phyloP scores from a whole-genome alignment of 2,888 invertebrate species.

The Nysson spinosus region DNA sequence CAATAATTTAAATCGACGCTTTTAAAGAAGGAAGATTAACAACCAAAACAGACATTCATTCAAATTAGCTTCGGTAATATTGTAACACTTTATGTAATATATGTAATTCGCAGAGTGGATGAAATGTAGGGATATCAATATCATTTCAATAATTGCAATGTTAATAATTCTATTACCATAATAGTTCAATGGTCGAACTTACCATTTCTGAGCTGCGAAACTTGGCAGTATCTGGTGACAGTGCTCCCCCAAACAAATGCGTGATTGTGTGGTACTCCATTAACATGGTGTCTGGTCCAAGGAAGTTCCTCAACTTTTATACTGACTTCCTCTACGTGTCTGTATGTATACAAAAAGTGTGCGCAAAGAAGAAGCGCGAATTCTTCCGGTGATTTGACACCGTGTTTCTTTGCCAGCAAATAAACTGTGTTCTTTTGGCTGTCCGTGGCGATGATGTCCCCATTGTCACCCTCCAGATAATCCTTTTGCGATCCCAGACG shows the following conservation, averaged over 20 bases:
- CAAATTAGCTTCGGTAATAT: no score
- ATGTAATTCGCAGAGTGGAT: no score
- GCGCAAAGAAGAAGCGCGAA: conserved; percentile 86
- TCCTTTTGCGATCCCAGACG: conserved; percentile 85
- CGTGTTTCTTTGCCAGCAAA: conserved; percentile 87
- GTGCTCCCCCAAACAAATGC: conserved; percentile 86
- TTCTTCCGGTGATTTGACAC: conserved; percentile 87
- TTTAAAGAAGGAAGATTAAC: no score
- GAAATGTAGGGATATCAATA: no score
- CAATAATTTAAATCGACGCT: no score
- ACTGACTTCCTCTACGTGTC: conserved; percentile 85
- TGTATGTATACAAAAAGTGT: conserved; percentile 87
- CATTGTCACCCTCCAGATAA: conserved; percentile 86
- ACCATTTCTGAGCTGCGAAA: conserved; percentile 84
- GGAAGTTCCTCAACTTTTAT: conserved; percentile 86
- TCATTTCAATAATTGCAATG: no score
- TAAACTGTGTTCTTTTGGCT: conserved; percentile 91
- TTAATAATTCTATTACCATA: no score
- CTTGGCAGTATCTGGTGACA: conserved; percentile 84
- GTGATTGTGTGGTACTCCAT: conserved; percentile 83
- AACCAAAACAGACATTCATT: no score
- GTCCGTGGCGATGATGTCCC: conserved; percentile 89
- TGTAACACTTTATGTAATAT: no score
- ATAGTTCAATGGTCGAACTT: no score
- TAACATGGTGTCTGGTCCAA: conserved; percentile 84